Conservation (phyloP, 2,888 invertebrate species). For the Drosophila helvetica region DNA sequence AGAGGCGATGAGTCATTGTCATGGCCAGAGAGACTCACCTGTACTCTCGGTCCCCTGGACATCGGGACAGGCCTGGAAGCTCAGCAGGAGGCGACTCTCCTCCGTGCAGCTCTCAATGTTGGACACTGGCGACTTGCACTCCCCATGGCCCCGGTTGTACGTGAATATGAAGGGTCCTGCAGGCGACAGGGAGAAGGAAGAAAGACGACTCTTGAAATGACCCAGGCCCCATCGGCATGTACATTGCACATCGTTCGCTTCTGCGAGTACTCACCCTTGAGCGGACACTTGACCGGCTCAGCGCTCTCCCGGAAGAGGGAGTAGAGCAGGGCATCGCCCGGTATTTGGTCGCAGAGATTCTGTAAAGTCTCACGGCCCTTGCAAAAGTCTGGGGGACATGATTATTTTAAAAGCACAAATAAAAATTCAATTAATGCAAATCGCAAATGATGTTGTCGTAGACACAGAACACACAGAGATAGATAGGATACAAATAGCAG, state of each 20-base stretch:
- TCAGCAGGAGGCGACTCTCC: slow-evolving; percentile 93
- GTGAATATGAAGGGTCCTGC: slow-evolving; percentile 95
- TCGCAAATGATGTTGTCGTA: slow-evolving; percentile 68
- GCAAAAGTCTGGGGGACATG: slow-evolving; percentile 84
- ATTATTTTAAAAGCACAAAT: slow-evolving; percentile 82
- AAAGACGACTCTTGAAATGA: slow-evolving; percentile 7
- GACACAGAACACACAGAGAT: slow-evolving; percentile 61
- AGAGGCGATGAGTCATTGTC: slow-evolving; percentile 38
- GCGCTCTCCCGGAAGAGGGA: slow-evolving; percentile 96
- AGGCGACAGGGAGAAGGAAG: slow-evolving; percentile 5
- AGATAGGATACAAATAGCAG: slow-evolving; percentile 33
- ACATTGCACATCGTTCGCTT: slow-evolving; percentile 14
- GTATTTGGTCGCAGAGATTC: slow-evolving; percentile 93
- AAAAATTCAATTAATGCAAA: slow-evolving; percentile 83
- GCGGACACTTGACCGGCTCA: slow-evolving; percentile 94
- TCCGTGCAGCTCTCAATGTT: slow-evolving; percentile 97
- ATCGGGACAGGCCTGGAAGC: slow-evolving; percentile 97
- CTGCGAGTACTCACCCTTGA: slow-evolving; percentile 83
- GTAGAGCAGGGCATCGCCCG: slow-evolving; percentile 94
- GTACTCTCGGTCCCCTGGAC: slow-evolving; percentile 95
- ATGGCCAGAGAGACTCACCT: slow-evolving; percentile 86
- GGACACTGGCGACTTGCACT: slow-evolving; percentile 94
- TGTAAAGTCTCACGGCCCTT: slow-evolving; percentile 88
- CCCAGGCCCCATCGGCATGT: slow-evolving; percentile 13
- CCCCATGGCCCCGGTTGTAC: slow-evolving; percentile 95